Conservation (phyloP, 2,113 vertebrate species). For the Silurus asotus region DNA sequence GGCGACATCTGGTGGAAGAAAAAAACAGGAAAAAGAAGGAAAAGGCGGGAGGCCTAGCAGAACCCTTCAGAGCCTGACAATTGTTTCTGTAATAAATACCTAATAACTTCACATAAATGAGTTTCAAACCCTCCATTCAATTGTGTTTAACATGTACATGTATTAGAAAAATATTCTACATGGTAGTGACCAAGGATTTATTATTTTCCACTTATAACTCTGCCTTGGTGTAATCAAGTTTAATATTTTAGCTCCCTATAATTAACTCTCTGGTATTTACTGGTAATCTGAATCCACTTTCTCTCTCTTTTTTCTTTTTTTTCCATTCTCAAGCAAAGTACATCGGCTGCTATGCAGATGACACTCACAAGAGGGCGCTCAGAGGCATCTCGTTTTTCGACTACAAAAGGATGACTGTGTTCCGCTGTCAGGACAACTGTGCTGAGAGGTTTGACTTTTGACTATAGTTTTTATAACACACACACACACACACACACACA, state of each 20-base stretch:
- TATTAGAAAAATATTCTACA: too few relatives aligned
- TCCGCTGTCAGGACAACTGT: constrained; percentile 99
- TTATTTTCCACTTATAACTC: too few relatives aligned
- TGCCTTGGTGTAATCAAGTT: too few relatives aligned
- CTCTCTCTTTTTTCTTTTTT: background rate
- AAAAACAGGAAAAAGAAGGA: too few relatives aligned
- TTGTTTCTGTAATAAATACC: too few relatives aligned
- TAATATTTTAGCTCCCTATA: background rate
- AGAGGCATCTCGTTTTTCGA: constrained; percentile 94
- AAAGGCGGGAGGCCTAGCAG: too few relatives aligned
- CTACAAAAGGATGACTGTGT: constrained; percentile 99
- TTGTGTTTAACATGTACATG: too few relatives aligned
- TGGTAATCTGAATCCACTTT: background rate
- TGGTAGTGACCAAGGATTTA: too few relatives aligned
- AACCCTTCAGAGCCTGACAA: too few relatives aligned
- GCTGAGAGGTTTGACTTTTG: constrained; percentile 84
- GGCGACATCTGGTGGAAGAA: too few relatives aligned
- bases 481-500: background rate
- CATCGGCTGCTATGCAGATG: constrained; percentile 89
- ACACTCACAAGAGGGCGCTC: constrained; percentile 84
- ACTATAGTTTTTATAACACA: background rate
- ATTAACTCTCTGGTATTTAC: background rate
- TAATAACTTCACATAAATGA: too few relatives aligned
- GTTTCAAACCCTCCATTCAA: too few relatives aligned
- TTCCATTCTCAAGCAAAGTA: constrained; percentile 80